Base-by-base conservation (phyloP, 2,888 invertebrate genomes). In the Dysmachus trigonus region DNA sequence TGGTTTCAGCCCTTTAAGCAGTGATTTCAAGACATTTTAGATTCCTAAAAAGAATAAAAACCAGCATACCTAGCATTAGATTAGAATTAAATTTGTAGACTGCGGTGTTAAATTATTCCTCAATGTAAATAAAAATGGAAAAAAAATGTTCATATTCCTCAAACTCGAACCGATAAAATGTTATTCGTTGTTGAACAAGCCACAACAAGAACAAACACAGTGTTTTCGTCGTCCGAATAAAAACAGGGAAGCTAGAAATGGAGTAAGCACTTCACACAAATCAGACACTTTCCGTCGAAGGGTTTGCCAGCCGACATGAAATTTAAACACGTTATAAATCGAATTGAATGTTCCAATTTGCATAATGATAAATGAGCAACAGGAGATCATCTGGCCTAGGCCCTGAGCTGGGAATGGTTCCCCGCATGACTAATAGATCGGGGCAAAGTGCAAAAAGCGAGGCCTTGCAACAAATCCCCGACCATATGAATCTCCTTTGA, bases 311-410 rank as follows among this genome's bases (percentile, higher is more conserved):
- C 38, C 31, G 72, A 83, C 72, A 83, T 83, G 83, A 83, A 38
- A 83, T 83, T 62, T 38, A 51, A 83, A 72, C 83, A 83, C 72
- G 72, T 83, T 72, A 83, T 72, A 72, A 83, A 53, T 83, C 83
- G 83, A 83, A 72, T 83, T 15, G 83, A 83, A 83, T 83, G 83
- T 83, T 83, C 71, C 38, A 72, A 83, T 83, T 72, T 83, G 72
- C 83, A 83, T 83, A 83, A 83, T 72, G 62, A 62, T 72, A 83
- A 83, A 83, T 83, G 83, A 83, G 62, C 81, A 81, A 71, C 83
- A 83, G 83, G 41, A 83, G 83, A 72, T 83, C 83, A 72, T 72
- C 83, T 62, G 41, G 38, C 27, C 41, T 18, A 41, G 27, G 41
- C 41, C 62, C 62, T 15, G 41, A 18, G 41, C 41, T 15, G 41